These are phyloP conservation scores for Amiota communis DNA, from an alignment of 2,888 invertebrate genomes.

Conservation along the genomic window DNA sequence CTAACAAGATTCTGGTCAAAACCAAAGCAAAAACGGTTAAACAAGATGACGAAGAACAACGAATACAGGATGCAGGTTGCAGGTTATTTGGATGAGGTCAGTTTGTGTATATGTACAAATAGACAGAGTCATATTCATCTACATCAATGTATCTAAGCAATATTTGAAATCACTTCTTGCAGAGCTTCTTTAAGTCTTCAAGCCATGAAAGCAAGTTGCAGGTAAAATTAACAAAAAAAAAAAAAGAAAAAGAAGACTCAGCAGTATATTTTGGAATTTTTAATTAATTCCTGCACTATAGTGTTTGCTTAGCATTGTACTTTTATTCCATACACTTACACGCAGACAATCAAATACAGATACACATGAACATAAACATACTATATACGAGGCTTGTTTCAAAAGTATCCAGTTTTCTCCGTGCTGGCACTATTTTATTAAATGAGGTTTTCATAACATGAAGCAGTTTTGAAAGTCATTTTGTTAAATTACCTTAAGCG, in stretches of 20 bases:
- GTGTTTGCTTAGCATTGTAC: slow-evolving; percentile 7
- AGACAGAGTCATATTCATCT: background rate
- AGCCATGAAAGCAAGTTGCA: background rate
- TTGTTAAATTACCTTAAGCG: no score
- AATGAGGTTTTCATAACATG: no score
- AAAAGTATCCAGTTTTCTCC: no score
- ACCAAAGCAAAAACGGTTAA: no score
- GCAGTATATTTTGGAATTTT: slow-evolving; percentile 68
- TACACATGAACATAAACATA: background rate
- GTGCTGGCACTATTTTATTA: no score
- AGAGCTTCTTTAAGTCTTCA: slow-evolving; percentile 46
- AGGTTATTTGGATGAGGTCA: no score
- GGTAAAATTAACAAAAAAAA: slow-evolving; percentile 39
- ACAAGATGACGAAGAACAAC: background rate
- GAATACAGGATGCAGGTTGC: background rate
- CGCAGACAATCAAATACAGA: slow-evolving; percentile 37
- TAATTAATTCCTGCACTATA: slow-evolving; percentile 60
- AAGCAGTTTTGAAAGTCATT: no score
- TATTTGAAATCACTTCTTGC: slow-evolving; percentile 22
- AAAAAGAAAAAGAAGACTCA: slow-evolving; percentile 60
- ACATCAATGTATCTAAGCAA: slow-evolving; percentile 14
- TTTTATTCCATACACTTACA: slow-evolving; percentile 25
- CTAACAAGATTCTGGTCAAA: background rate
- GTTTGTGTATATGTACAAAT: no score
- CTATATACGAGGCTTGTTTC: no score